Base-by-base conservation (phyloP, 1,140 invertebrate genomes). In the Venturia canescens region DNA sequence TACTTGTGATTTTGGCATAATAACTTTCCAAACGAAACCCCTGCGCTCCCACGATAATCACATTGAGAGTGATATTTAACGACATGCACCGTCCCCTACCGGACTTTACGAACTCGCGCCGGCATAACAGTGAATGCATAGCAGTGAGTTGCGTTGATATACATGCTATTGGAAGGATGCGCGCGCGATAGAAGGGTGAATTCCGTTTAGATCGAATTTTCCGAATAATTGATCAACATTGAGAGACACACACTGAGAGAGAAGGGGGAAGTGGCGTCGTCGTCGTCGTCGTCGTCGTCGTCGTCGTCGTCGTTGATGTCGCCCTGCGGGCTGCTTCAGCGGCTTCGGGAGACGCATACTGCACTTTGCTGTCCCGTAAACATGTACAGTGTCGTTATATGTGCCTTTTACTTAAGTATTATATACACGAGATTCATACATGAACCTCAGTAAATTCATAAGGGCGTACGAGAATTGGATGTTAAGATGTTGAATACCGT, bases 231-330 rank as follows among this genome's bases (percentile, higher is more conserved):
- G 53, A 57, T 57, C 18, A 23, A 57, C 53, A 23, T 57, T 23
- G 53, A 5, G 53, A 18, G 53, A 18, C 18, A 57, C 3, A 57
- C 18, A 9, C 5, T n/a, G 53, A 53, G n/a, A n/a, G n/a, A n/a
- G n/a, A n/a, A n/a, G n/a, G n/a, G n/a, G n/a, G n/a, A n/a, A n/a
- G n/a, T n/a, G n/a, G n/a, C n/a, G n/a, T n/a, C n/a, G n/a, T n/a
- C n/a, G n/a, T n/a, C n/a, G 5, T 18, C 50, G 16, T 53, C 50
- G 50, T 53, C n/a, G 50, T 53, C n/a, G 60, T 26, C 60, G 16
- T 23, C 23, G 60, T 63, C 60, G 21, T 63, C n/a, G 21, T 63
- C n/a, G 60, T 63, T 26, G 60, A 63, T 63, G 60, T 63, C 60
- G 23, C 60, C 23, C n/a, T 7, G 5, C 2, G 23, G 60, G n/a